Conservation (phyloP, 2,113 vertebrate species). For the Bagarius yarrelli region DNA sequence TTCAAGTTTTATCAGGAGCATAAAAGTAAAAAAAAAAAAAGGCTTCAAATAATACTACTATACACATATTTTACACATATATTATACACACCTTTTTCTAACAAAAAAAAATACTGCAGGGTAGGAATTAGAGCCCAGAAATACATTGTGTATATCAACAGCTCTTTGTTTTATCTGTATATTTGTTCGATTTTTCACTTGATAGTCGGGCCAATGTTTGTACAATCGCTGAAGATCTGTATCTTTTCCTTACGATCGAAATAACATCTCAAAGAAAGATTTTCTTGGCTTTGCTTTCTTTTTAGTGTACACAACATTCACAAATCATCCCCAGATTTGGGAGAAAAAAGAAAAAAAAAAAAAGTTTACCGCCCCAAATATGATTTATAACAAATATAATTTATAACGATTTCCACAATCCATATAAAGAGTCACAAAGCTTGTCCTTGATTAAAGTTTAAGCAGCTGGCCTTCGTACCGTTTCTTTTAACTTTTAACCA, state of each 20-base stretch:
- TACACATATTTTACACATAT: slow-evolving; percentile 38
- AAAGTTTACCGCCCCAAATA: neutral
- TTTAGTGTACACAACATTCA: slow-evolving; percentile 26
- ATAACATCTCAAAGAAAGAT: slow-evolving; percentile 2
- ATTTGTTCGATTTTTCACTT: slow-evolving; percentile 18
- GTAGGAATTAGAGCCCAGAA: neutral
- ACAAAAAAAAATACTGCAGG: slow-evolving; percentile 41
- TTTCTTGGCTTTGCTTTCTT: slow-evolving; percentile 13
- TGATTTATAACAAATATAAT: too few species aligned
- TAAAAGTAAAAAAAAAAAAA: slow-evolving; percentile 30
- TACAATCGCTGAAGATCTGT: slow-evolving; percentile 21
- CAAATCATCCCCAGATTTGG: slow-evolving; percentile 16
- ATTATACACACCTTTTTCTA: slow-evolving; percentile 25
- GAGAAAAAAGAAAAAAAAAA: too few species aligned
- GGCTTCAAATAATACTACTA: slow-evolving; percentile 32
- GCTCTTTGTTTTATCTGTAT: slow-evolving; percentile 14
- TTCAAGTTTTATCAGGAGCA: slow-evolving; percentile 57
- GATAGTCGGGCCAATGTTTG: slow-evolving; percentile 11
- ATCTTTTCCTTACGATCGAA: slow-evolving; percentile 31
- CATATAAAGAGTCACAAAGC: neutral
- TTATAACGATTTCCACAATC: slow-evolving; percentile 1
- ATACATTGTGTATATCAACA: slow-evolving; percentile 6
- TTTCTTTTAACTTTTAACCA: slow-evolving; percentile 4
- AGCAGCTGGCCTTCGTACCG: slow-evolving; percentile 6
- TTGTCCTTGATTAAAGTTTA: neutral